Base-by-base conservation (phyloP, 2,113 vertebrate genomes). In the Corythaixoides concolor region DNA sequence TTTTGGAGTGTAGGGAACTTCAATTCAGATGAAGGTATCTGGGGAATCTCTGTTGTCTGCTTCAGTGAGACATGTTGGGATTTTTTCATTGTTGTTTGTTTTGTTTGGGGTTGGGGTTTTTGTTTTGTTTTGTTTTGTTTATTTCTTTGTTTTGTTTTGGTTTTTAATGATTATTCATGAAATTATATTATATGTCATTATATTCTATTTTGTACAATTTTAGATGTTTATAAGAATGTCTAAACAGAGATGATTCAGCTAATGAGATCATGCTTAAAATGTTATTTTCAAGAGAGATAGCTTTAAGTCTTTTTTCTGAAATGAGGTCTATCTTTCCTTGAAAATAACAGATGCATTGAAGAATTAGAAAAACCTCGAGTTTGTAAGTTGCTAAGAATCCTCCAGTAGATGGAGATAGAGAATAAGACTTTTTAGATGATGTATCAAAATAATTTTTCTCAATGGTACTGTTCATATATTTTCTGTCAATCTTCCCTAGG, bases 371-470 rank as follows among this genome's bases (percentile, higher is more conserved):
- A 91, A 59, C 1, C 3, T 85, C 26, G 18, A 53, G 9, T 33
- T 15, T 75, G 10, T 32, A 37, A n/a, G 17, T 45, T 88, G 49
- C 37, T 45, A 67, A 88, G 30, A 62, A 73, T 79, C 43, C 58
- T 85, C 93, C 95, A 96, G 87, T 62, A 97, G 91, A 53, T 94
- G 95, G 95, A 89, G 93, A 43, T 45, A 96, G 74, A 96, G 93
- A 96, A 95, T 45, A 89, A 43, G 49, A 33, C 0, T 9, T 95
- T 58, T 53, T 58, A 76, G 49, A 53, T 39, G 24, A 45, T 18
- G 21, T 12, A 28, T 56, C 13, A 75, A 91, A 89, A 60, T 39
- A 30, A 3, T 83, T 86, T 76, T 85, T 68, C n/a, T 82, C 33
- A 60, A 2, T 55, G 24, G 1, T 56, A 37, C 2, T 33, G 7